A percentile compares a stretch with the other conserved stretches of the same genome.
phyloP scores from a whole-genome alignment of 1,140 invertebrate species.

The Choristoneura fumiferana region DNA sequence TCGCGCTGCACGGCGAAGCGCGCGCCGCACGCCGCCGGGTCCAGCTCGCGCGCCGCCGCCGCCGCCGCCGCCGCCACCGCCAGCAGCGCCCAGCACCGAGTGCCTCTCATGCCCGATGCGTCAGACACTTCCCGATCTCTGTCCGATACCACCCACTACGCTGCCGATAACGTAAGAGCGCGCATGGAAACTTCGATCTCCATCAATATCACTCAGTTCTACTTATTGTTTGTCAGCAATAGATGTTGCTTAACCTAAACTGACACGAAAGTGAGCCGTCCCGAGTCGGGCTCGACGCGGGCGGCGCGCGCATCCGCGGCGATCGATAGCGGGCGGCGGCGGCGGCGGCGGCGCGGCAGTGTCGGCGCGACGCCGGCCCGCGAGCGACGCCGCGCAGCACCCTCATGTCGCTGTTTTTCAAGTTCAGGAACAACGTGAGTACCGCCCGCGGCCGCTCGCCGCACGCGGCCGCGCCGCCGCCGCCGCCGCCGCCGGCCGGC shows the following conservation, averaged over 20 bases:
- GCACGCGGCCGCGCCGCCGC: background rate
- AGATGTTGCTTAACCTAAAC: too few species aligned
- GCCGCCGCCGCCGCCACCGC: constrained; percentile 28
- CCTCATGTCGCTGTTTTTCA: constrained; percentile 56
- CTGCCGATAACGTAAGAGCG: too few species aligned
- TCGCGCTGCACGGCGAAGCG: constrained; percentile 92
- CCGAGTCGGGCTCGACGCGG: background rate
- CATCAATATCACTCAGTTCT: too few species aligned
- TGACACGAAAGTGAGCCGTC: background rate
- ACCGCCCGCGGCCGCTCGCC: constrained; percentile 29
- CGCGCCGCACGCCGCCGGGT: constrained; percentile 76
- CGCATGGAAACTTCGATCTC: too few species aligned
- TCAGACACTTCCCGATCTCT: too few species aligned
- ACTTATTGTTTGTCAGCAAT: too few species aligned
- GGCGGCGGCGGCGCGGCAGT: constrained; percentile 38
- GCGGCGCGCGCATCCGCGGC: constrained; percentile 10
- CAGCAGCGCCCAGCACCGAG: constrained; percentile 34
- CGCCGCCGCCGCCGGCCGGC: background rate
- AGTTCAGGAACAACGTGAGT: constrained; percentile 54
- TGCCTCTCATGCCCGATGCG: too few species aligned
- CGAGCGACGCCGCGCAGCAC: constrained; percentile 24
- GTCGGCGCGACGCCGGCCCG: constrained; percentile 38
- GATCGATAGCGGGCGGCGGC: constrained; percentile 32
- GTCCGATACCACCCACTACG: too few species aligned
- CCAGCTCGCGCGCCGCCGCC: constrained; percentile 58